phyloP scores from a whole-genome alignment of 2,888 invertebrate genomes.

The Margaritifera margaritifera region DNA sequence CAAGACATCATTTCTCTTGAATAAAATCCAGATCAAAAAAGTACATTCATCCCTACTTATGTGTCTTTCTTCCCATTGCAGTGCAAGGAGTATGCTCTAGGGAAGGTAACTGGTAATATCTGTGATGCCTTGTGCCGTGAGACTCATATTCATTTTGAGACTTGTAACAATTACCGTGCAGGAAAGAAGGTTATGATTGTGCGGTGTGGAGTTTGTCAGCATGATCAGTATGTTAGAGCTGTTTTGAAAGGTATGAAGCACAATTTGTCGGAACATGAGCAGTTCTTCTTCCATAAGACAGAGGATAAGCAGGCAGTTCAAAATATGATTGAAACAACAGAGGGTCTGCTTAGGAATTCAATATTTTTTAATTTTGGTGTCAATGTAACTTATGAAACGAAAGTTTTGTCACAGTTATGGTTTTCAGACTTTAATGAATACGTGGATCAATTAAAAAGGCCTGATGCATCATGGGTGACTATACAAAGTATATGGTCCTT shows the following conservation, averaged over 20 bases:
- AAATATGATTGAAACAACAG: too few species aligned
- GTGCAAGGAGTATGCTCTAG: slow-evolving; percentile 72
- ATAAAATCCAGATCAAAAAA: too few species aligned
- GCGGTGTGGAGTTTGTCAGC: slow-evolving; percentile 20
- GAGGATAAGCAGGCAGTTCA: not conserved
- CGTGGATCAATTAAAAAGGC: not conserved
- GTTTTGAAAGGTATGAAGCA: slow-evolving; percentile 25
- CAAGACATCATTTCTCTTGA: too few species aligned
- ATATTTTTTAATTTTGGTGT: too few species aligned
- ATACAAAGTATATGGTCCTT: slow-evolving; percentile 77
- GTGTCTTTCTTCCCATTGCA: slow-evolving; percentile 19
- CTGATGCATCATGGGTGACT: slow-evolving; percentile 2
- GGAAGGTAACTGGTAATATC: slow-evolving; percentile 78
- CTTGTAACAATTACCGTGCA: slow-evolving; percentile 78
- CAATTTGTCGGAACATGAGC: slow-evolving; percentile 5
- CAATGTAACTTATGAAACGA: too few species aligned
- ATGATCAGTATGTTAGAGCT: slow-evolving; percentile 10
- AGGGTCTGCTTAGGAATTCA: too few species aligned
- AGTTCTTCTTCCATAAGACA: not conserved
- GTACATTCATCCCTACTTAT: not conserved
- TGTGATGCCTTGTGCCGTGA: slow-evolving; percentile 79
- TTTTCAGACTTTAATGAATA: not conserved
- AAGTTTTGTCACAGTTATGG: slow-evolving; percentile 1
- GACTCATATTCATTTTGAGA: slow-evolving; percentile 75
- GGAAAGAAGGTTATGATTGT: slow-evolving; percentile 74